A percentile compares a stretch with the other conserved stretches of the same genome.
These are phyloP conservation scores for Drosophila ambigua DNA, from an alignment of 1,140 invertebrate species.

Conservation along the genomic window DNA sequence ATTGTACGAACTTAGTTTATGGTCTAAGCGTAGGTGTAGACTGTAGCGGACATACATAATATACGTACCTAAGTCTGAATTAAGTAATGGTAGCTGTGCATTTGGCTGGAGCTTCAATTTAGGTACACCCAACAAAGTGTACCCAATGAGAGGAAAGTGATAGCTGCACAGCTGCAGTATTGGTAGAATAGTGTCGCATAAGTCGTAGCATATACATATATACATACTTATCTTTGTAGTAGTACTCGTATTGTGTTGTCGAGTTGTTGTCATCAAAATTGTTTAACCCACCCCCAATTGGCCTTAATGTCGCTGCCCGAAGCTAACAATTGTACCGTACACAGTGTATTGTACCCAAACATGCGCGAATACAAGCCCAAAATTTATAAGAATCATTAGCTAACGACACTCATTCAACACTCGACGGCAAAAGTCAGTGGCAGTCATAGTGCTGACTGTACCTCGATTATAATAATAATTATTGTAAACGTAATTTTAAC, in stretches of 20 bases:
- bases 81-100: slow-evolving; percentile 18
- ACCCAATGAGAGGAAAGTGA: background rate
- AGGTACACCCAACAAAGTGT: too few species aligned
- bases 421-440: slow-evolving; percentile 60
- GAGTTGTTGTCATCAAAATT: slow-evolving; percentile 57
- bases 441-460: background rate
- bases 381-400: background rate
- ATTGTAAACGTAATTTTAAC: slow-evolving; percentile 54
- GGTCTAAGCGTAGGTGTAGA: background rate
- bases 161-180: slow-evolving; percentile 4
- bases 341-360: slow-evolving; percentile 12
- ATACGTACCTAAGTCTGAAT: background rate
- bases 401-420: slow-evolving; percentile 37
- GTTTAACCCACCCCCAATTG: slow-evolving; percentile 48
- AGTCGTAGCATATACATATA: slow-evolving; percentile 7
- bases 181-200: slow-evolving; percentile 13
- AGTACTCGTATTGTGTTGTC: slow-evolving; percentile 56
- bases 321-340: slow-evolving; percentile 28
- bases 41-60: background rate
- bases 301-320: slow-evolving; percentile 43
- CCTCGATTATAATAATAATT: too few species aligned
- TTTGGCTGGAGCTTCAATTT: background rate
- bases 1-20: slow-evolving; percentile 21
- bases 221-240: background rate
- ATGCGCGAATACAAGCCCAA: background rate